phyloP scores from a whole-genome alignment of 1,140 invertebrate species.

The Cherax quadricarinatus region DNA sequence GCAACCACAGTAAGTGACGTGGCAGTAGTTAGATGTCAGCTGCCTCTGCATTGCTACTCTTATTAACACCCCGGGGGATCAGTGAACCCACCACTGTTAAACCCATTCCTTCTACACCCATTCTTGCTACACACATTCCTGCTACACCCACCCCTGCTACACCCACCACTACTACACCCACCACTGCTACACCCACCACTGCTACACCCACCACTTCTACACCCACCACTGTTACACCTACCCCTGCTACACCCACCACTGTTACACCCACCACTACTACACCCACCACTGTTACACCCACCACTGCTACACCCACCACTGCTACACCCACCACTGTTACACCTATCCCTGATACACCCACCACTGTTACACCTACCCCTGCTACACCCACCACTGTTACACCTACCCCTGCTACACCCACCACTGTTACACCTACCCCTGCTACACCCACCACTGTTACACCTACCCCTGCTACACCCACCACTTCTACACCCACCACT shows the following conservation, averaged over 20 bases:
- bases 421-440: no score
- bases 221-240: neutral
- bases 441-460: no score
- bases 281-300: neutral
- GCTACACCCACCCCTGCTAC: neutral
- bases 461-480: no score
- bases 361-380: no score
- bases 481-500: no score
- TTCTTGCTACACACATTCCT: neutral
- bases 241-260: no score
- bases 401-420: no score
- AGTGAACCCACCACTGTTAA: neutral
- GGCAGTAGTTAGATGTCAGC: neutral
- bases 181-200: neutral
- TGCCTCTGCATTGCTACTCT: conserved; percentile 14
- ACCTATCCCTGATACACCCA: no score
- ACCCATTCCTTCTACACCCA: neutral
- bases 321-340: no score
- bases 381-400: no score
- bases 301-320: no score
- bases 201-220: neutral
- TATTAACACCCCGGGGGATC: conserved; percentile 28
- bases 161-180: neutral
- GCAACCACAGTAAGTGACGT: no score
- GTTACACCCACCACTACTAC: neutral